Percentiles rank a stretch among this genome's conserved stretches.
phyloP scores from a whole-genome alignment of 2,888 invertebrate genomes.

The Pollenia angustigena region DNA sequence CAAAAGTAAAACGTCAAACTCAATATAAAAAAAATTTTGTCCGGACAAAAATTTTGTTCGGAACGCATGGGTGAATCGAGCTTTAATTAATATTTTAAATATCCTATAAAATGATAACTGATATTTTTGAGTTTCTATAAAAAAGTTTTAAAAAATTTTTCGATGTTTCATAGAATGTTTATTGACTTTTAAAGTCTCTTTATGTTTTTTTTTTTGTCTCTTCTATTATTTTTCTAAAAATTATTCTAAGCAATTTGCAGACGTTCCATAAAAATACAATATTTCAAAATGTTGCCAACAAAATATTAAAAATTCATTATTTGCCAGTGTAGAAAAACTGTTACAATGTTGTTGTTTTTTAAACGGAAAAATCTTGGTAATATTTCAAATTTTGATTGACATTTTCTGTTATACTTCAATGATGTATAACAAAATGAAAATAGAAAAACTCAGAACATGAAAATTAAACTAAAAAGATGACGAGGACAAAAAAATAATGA shows the following conservation, averaged over 20 bases:
- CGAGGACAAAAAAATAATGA: slow-evolving; percentile 57
- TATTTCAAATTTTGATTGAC: slow-evolving; percentile 73
- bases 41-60: too few species aligned
- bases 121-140: too few species aligned
- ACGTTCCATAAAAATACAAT: slow-evolving; percentile 14
- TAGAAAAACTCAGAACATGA: slow-evolving; percentile 26
- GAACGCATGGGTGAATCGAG: too few species aligned
- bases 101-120: too few species aligned
- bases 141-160: too few species aligned
- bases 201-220: too few species aligned
- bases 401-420: slow-evolving; percentile 71
- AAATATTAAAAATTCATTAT: slow-evolving; percentile 63
- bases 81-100: too few species aligned
- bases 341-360: slow-evolving; percentile 16
- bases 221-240: not conserved
- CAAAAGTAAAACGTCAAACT: too few species aligned
- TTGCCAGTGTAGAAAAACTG: slow-evolving; percentile 39
- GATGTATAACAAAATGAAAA: slow-evolving; percentile 58
- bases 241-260: slow-evolving; percentile 28
- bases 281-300: slow-evolving; percentile 55
- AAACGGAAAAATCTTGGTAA: slow-evolving; percentile 62
- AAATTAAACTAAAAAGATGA: slow-evolving; percentile 56
- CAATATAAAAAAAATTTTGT: too few species aligned
- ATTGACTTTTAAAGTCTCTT: too few species aligned
- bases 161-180: too few species aligned